Percentiles rank a stretch among this genome's conserved stretches.
phyloP scores from a whole-genome alignment of 2,888 invertebrate species.

The Teinopalpus imperialis region DNA sequence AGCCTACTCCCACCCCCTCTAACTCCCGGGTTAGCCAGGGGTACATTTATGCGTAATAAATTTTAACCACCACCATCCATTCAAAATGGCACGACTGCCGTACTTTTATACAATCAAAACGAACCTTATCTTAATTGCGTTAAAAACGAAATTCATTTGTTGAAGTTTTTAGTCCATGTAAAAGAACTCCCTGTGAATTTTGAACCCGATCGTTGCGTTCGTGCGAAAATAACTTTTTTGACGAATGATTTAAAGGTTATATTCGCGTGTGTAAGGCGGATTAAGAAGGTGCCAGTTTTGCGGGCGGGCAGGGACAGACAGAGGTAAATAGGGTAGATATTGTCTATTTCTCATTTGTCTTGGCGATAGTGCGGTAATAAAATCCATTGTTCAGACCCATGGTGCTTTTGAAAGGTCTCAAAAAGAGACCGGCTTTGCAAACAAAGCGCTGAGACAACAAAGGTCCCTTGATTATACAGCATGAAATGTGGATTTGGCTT shows the following conservation, averaged over 20 bases:
- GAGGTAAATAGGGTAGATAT: slow-evolving; percentile 71
- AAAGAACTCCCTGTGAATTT: slow-evolving; percentile 70
- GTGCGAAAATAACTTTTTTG: slow-evolving; percentile 59
- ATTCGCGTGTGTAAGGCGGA: slow-evolving; percentile 48
- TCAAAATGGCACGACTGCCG: slow-evolving; percentile 62
- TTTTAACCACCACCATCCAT: slow-evolving; percentile 71
- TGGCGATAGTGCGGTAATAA: slow-evolving; percentile 64
- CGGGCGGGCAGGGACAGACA: slow-evolving; percentile 60
- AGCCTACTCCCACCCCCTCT: slow-evolving; percentile 76
- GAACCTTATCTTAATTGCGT: slow-evolving; percentile 13
- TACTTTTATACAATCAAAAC: slow-evolving; percentile 37
- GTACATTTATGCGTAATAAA: slow-evolving; percentile 82
- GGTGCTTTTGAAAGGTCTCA: slow-evolving; percentile 33
- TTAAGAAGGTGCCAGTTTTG: slow-evolving; percentile 71
- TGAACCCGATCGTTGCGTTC: slow-evolving; percentile 53
- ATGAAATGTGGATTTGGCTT: slow-evolving; percentile 28
- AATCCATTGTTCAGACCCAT: slow-evolving; percentile 56
- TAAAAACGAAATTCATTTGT: slow-evolving; percentile 23
- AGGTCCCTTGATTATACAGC: slow-evolving; percentile 33
- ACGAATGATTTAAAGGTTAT: slow-evolving; percentile 39
- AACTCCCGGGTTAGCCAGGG: slow-evolving; percentile 80
- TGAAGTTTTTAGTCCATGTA: slow-evolving; percentile 59
- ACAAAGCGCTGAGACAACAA: slow-evolving; percentile 36
- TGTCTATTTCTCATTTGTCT: slow-evolving; percentile 78
- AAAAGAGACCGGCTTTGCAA: slow-evolving; percentile 38